phyloP scores from a whole-genome alignment of 2,113 vertebrate genomes.

The Amazona guildingii region DNA sequence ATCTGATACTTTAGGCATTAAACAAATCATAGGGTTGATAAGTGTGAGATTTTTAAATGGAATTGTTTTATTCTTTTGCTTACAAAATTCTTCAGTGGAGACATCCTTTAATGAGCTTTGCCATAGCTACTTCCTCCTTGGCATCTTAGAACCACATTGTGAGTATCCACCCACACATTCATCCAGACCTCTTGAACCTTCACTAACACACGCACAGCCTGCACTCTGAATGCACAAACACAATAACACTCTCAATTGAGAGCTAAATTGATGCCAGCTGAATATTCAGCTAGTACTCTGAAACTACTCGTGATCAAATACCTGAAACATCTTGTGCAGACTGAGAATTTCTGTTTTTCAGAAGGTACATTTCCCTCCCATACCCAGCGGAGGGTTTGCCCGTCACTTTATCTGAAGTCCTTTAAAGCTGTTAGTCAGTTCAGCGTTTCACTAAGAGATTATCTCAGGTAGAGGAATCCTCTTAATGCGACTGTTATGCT shows the following conservation, averaged over 20 bases:
- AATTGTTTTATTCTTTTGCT: background rate
- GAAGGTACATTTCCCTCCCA: background rate
- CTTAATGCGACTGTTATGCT: background rate
- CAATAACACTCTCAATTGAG: background rate
- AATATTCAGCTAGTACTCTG: background rate
- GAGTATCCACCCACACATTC: background rate
- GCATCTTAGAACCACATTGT: rapidly evolving
- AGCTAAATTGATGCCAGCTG: background rate
- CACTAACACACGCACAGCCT: background rate
- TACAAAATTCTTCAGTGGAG: background rate
- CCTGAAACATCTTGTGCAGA: background rate
- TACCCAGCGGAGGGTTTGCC: background rate
- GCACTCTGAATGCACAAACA: background rate
- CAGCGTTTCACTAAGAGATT: background rate
- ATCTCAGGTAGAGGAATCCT: background rate
- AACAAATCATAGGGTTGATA: background rate
- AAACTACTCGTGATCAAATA: background rate
- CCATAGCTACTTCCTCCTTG: background rate
- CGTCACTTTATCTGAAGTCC: background rate
- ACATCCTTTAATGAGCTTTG: background rate
- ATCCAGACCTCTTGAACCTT: background rate
- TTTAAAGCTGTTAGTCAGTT: background rate
- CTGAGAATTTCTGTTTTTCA: background rate
- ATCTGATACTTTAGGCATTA: background rate
- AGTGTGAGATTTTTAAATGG: background rate